Evolutionary conservation across 2,113 vertebrate species (phyloP), one percentile per base, ranked within the genome.

Genomic region (Xenopus tropicalis): DNA sequence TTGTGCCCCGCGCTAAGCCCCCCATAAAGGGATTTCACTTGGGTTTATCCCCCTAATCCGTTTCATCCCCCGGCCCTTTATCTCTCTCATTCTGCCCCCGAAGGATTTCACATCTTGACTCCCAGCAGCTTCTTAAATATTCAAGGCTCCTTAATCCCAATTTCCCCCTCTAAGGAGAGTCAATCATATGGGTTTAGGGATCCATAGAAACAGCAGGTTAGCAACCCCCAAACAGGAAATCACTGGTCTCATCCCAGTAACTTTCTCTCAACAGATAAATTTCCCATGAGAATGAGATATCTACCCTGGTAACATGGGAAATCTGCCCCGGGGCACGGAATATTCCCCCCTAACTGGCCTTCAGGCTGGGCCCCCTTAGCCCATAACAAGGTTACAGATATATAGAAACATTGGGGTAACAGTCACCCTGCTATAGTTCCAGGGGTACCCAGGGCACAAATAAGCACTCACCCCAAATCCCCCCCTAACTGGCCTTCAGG

Each of bases 181-280:
- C 72, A 21, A 74, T 68, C 19, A 61, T 29, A 25, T 22, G 23
- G 72, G 72, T 14, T 69, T 51, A 68, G 22, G 24, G 19, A 61
- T 68, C 72, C 72, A 68, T 74, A 74, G 72, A 74, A 52, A 74
- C 65, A 17, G 24, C 64, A 68, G 72, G 68, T 74, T 74, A 74
- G 65, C 61, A 68, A 61, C 51, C 43, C 54, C 1, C 14, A 46
- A 66, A 20, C 17, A 74, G 64, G 72, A 74, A 74, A 67, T 66
- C 23, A 21, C 9, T 54, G 46, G 52, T 54, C 17, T 17, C 52
- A 54, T 54, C 16, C 17, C 1, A 54, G 16, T 48, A 13, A 48
- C 12, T 48, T 48, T 17, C 16, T 17, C 46, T n/a, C 46, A 48
- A 4, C 46, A 1, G 10, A 48, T 48, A 11, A 48, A 48, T 17